These are phyloP conservation scores for Gymnoscopelus microlampas DNA, from an alignment of 2,797 vertebrate genomes.

Conservation along the genomic window DNA sequence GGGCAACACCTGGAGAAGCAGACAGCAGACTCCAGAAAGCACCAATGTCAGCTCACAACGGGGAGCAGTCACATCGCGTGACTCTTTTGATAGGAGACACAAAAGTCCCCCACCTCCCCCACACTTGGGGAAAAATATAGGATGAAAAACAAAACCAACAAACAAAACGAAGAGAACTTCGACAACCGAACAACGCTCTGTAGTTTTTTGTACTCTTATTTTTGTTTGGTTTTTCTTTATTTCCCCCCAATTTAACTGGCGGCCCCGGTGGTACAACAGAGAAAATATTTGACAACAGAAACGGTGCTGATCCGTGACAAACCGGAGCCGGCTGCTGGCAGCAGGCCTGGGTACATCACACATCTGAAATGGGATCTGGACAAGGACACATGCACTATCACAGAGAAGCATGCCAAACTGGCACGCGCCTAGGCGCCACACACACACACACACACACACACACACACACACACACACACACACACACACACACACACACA, in stretches of 20 bases:
- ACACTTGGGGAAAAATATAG: neutral
- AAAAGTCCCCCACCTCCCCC: neutral
- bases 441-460: no score
- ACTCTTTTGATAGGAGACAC: constrained; percentile 31
- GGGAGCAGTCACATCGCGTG: neutral
- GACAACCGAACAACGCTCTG: constrained; percentile 35
- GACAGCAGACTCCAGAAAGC: neutral
- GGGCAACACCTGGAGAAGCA: constrained; percentile 20
- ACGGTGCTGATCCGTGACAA: constrained; percentile 41
- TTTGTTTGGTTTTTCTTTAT: constrained; percentile 31
- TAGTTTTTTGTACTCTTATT: constrained; percentile 4
- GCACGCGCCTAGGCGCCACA: no score
- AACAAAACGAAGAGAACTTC: constrained; percentile 32
- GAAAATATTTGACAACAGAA: constrained; percentile 43
- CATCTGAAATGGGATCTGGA: constrained; percentile 42
- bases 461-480: no score
- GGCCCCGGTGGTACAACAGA: constrained; percentile 32
- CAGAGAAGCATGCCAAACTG: no score
- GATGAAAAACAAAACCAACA: constrained; percentile 25
- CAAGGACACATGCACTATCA: neutral
- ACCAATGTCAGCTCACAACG: constrained; percentile 5
- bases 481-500: no score
- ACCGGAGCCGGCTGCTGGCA: constrained; percentile 30
- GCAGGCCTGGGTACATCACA: constrained; percentile 6
- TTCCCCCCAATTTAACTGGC: constrained; percentile 58